Percentiles rank a stretch among this genome's conserved stretches.
Evolutionary conservation across 2,113 vertebrate genomes (phyloP).

Genomic region (Pipa parva): DNA sequence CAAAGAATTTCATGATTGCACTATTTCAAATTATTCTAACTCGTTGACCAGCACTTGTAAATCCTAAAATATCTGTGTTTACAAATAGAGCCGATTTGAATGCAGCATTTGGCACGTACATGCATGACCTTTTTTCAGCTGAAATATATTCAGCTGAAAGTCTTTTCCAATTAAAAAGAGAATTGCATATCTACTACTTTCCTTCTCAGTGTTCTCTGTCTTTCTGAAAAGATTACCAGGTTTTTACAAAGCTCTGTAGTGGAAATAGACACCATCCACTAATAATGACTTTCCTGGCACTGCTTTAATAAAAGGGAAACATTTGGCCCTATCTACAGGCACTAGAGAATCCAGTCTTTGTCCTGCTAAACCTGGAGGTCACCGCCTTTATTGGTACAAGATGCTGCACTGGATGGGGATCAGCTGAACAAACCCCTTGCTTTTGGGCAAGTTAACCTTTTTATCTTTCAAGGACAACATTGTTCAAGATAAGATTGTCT

Average conservation of each 20-base stretch:
- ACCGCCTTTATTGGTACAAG: conserved; percentile 31
- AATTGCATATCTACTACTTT: background rate
- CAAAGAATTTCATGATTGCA: too few relatives aligned
- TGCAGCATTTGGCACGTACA: too few relatives aligned
- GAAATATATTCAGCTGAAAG: too few relatives aligned
- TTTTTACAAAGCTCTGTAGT: conserved; percentile 21
- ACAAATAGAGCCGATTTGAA: too few relatives aligned
- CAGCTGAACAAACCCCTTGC: conserved; percentile 30
- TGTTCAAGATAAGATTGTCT: conserved; percentile 40
- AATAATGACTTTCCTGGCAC: conserved; percentile 34
- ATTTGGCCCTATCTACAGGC: conserved; percentile 34
- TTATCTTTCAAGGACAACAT: conserved; percentile 32
- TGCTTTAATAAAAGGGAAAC: conserved; percentile 12
- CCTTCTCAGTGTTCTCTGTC: background rate
- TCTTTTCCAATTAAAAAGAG: too few relatives aligned
- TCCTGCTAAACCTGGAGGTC: conserved; percentile 32
- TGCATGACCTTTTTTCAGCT: too few relatives aligned
- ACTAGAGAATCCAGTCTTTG: conserved; percentile 37
- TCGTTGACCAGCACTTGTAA: too few relatives aligned
- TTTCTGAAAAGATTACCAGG: conserved; percentile 1
- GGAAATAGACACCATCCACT: conserved; percentile 27
- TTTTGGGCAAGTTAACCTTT: conserved; percentile 37
- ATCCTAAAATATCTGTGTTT: too few relatives aligned
- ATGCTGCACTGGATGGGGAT: conserved; percentile 33
- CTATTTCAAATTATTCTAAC: too few relatives aligned